Base-by-base conservation (phyloP, 53 echinoderm and acorn worm genomes). In the Echinometra lucunter region DNA sequence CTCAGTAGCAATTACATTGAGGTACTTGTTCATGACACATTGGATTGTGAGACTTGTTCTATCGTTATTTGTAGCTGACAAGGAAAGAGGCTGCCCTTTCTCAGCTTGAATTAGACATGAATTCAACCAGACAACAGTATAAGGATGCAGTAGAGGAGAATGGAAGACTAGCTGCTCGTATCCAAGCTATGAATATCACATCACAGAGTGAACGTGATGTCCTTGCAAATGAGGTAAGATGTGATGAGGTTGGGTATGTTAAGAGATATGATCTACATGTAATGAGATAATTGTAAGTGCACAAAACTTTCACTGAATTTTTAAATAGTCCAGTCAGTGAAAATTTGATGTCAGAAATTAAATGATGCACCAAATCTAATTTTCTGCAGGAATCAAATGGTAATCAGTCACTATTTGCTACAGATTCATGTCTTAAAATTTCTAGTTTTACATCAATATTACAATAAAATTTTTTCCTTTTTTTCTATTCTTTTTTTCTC, bases 161-260 rank as follows among this genome's bases (percentile, higher is more conserved):
- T 57, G 98, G 98, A 6, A 95, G 97, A 66, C 87, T 98, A 42
- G 94, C 97, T 89, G 97, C 98, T 35, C 95, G 98, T 40, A 94
- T 98, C 60, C 98, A 98, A 87, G 98, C 98, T 27, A 82, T 96
- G 92, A 95, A 96, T 91, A 96, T 98, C 80, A 97, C 98, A 37
- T 88, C 97, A 74, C 97, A 96, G 88, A 97, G 97, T 95, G 98
- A 98, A 69, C 96, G 96, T 18, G 97, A 97, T 35, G 96, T 96
- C 25, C 66, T 98, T 21, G 47, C 97, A 23, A 91, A 91, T 82
- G 97, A 98, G 96, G 97, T 98, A n/a, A 40, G 40, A 78, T 23
- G 42, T 1, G 38, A 21, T 12, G 19, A 32, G 9, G 2, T 25
- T 23, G 23, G 25, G 18, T 5, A 60, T 60, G 60, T 60, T 19